Conservation (phyloP, 1,140 invertebrate species). For the Sycophila sp. region DNA sequence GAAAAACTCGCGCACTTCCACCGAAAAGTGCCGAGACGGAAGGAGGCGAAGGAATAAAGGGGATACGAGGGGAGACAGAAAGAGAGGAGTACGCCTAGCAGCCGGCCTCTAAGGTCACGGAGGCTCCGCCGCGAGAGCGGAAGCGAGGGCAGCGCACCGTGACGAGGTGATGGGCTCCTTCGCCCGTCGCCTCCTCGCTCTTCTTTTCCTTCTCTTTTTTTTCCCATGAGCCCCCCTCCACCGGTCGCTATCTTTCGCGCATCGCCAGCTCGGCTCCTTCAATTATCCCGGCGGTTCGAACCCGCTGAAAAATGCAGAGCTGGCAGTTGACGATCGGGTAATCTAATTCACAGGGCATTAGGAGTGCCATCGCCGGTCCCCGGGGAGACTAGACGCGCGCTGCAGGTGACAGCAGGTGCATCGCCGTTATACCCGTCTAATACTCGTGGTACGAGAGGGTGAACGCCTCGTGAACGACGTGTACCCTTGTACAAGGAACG, state of each 20-base stretch:
- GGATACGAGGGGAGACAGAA: too few relatives aligned
- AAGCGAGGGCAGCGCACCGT: conserved; percentile 25
- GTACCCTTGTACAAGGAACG: too few relatives aligned
- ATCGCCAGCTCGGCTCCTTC: not conserved
- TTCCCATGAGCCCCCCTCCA: not conserved
- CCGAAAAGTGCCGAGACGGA: too few relatives aligned
- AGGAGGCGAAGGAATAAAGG: not conserved
- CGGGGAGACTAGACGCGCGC: not conserved
- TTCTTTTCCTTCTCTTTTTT: conserved; percentile 10
- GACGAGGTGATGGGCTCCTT: not conserved
- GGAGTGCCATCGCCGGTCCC: not conserved
- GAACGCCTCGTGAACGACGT: too few relatives aligned
- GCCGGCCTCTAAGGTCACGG: conserved; percentile 4
- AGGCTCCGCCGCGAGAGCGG: conserved; percentile 3
- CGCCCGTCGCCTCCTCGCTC: not conserved
- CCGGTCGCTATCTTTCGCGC: not conserved
- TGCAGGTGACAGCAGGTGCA: conserved; percentile 15
- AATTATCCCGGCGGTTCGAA: not conserved
- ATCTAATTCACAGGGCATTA: conserved; percentile 39
- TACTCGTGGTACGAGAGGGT: too few relatives aligned
- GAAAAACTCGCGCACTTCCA: not conserved
- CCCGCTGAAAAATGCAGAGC: not conserved
- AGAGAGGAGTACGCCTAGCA: not conserved
- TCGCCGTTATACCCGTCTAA: too few relatives aligned
- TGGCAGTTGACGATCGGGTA: conserved; percentile 32